phyloP scores from a whole-genome alignment of 2,888 invertebrate species.

The Sclerodermus sp. region DNA sequence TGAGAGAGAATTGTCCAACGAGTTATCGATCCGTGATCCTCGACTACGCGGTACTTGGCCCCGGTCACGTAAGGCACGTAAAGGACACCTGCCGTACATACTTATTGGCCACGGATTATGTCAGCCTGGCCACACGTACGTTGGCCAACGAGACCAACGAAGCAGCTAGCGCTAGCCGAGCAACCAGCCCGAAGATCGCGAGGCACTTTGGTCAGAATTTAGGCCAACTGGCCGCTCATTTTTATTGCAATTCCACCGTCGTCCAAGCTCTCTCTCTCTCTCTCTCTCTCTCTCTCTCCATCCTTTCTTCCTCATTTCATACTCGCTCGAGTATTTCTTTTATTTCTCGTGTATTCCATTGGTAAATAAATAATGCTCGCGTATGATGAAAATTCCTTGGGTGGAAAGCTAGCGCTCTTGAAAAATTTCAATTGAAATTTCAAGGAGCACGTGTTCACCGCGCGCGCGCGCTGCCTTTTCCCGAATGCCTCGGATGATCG shows the following conservation, averaged over 20 bases:
- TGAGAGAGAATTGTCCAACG: too few species aligned
- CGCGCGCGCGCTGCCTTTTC: too few species aligned
- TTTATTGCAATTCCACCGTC: constrained; percentile 12
- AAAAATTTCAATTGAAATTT: too few species aligned
- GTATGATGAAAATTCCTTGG: constrained; percentile 13
- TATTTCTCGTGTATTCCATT: constrained; percentile 4
- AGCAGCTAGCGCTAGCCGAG: too few species aligned
- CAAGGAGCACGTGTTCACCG: too few species aligned
- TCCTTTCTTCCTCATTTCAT: background rate
- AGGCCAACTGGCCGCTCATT: constrained; percentile 3
- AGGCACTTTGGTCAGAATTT: too few species aligned
- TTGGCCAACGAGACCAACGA: background rate
- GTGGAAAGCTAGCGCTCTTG: too few species aligned
- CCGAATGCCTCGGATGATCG: too few species aligned
- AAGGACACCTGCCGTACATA: constrained; percentile 1
- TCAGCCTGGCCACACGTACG: background rate
- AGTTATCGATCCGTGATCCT: too few species aligned
- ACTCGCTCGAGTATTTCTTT: background rate
- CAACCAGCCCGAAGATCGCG: too few species aligned
- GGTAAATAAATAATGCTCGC: constrained; percentile 16
- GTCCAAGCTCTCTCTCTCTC: constrained; percentile 5
- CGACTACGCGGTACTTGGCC: too few species aligned
- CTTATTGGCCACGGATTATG: constrained; percentile 1
- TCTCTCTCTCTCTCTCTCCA: constrained; percentile 7
- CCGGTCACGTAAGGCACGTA: background rate